Conservation (phyloP, 2,888 invertebrate species). For the Oxycera nigricornis region DNA sequence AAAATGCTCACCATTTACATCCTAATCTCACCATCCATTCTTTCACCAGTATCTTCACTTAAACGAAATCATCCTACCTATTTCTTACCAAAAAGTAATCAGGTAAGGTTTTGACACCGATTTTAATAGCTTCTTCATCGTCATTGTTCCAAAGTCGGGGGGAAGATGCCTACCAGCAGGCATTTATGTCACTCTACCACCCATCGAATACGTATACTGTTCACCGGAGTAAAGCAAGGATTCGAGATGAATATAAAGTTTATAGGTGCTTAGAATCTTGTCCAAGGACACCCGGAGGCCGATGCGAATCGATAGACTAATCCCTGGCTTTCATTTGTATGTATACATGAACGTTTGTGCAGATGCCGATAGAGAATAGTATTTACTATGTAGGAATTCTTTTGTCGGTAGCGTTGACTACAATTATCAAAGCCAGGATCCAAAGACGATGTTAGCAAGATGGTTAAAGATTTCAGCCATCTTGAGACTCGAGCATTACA, state of each 20-base stretch:
- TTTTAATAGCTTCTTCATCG: background rate
- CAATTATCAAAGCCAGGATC: no score
- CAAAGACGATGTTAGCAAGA: background rate
- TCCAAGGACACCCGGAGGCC: background rate
- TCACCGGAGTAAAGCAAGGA: background rate
- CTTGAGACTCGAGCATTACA: no score
- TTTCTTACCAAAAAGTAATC: background rate
- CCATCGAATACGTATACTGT: no score
- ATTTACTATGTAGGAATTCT: background rate
- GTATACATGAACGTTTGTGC: background rate
- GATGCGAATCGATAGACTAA: background rate
- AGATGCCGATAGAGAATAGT: background rate
- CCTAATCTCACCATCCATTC: background rate
- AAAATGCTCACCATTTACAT: background rate
- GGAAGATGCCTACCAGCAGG: no score
- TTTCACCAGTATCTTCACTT: no score
- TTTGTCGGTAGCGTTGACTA: background rate
- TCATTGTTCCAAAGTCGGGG: background rate
- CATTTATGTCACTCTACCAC: no score
- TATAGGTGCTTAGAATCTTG: background rate
- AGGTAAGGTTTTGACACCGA: background rate
- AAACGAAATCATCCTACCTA: background rate
- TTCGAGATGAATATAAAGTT: background rate
- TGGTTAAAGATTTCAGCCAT: background rate
- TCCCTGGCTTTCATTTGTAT: background rate